Conservation (phyloP, 2,888 invertebrate species). For the Cylloceria caligata region DNA sequence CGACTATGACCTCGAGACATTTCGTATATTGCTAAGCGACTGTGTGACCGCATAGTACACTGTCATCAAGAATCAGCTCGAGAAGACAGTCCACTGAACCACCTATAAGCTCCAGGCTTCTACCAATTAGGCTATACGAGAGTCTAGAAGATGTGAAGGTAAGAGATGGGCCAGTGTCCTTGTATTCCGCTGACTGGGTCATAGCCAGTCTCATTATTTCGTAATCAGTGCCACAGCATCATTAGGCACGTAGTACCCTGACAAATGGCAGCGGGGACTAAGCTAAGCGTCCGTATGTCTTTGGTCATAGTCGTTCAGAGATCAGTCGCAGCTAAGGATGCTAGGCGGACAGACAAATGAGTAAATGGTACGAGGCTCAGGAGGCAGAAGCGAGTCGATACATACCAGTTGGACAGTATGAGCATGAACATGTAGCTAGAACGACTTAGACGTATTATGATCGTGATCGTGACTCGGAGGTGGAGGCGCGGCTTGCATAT, state of each 20-base stretch:
- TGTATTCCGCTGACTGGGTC: constrained; percentile 50
- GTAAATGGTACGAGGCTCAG: not conserved
- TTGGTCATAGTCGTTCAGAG: not conserved
- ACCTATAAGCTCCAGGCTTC: not conserved
- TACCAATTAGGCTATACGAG: not conserved
- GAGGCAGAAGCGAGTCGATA: not conserved
- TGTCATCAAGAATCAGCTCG: not conserved
- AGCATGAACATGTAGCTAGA: not conserved
- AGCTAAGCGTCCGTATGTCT: not conserved
- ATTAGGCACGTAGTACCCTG: constrained; percentile 77
- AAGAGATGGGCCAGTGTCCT: constrained; percentile 12
- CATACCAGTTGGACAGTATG: not conserved
- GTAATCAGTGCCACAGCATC: constrained; percentile 78
- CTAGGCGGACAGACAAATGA: constrained; percentile 5
- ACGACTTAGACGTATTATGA: constrained; percentile 15
- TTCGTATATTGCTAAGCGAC: not conserved
- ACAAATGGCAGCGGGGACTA: constrained; percentile 75
- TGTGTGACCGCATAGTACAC: not conserved
- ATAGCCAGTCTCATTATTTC: constrained; percentile 77
- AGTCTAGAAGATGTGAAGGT: not conserved
- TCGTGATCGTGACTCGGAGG: constrained; percentile 31
- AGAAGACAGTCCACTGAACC: not conserved
- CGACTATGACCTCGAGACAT: constrained; percentile 34
- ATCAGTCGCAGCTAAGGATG: constrained; percentile 18
- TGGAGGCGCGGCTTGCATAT: constrained; percentile 21